Evolutionary conservation across 1,140 invertebrate species (phyloP).

Genomic region (Apis florea): DNA sequence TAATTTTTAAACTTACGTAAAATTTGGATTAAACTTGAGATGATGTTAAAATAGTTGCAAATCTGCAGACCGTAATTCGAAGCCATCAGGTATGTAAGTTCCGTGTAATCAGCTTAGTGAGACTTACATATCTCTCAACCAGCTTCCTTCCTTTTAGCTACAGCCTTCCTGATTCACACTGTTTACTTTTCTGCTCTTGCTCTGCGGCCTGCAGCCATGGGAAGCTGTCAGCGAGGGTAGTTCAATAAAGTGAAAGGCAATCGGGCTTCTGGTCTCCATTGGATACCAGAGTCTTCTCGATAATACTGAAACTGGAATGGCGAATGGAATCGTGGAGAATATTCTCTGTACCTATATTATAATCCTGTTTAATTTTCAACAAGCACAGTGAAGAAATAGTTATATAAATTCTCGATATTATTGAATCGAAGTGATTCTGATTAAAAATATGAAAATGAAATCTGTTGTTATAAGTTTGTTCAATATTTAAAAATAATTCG

Average conservation of each 20-base stretch:
- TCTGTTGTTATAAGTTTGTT: too few relatives aligned
- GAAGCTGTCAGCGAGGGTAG: constrained; percentile 17
- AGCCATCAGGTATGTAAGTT: not conserved
- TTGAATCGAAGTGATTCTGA: too few relatives aligned
- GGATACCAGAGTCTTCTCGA: constrained; percentile 17
- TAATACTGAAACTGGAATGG: not conserved
- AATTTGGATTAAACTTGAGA: too few relatives aligned
- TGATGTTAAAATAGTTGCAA: too few relatives aligned
- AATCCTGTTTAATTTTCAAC: not conserved
- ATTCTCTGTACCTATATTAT: not conserved
- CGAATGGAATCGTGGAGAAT: not conserved
- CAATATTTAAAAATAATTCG: too few relatives aligned
- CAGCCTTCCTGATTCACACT: constrained; percentile 24
- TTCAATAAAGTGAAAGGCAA: constrained; percentile 33
- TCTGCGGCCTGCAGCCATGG: constrained; percentile 14
- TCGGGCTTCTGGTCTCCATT: constrained; percentile 15
- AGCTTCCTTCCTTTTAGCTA: constrained; percentile 9
- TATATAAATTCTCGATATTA: not conserved
- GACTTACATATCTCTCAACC: constrained; percentile 35
- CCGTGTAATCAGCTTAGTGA: constrained; percentile 39
- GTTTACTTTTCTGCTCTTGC: constrained; percentile 35
- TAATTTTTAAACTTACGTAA: too few relatives aligned
- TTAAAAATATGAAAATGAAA: too few relatives aligned
- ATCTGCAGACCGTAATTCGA: too few relatives aligned
- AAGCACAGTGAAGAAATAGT: not conserved